phyloP scores from a whole-genome alignment of 2,113 vertebrate genomes.

The Hippocampus comes region DNA sequence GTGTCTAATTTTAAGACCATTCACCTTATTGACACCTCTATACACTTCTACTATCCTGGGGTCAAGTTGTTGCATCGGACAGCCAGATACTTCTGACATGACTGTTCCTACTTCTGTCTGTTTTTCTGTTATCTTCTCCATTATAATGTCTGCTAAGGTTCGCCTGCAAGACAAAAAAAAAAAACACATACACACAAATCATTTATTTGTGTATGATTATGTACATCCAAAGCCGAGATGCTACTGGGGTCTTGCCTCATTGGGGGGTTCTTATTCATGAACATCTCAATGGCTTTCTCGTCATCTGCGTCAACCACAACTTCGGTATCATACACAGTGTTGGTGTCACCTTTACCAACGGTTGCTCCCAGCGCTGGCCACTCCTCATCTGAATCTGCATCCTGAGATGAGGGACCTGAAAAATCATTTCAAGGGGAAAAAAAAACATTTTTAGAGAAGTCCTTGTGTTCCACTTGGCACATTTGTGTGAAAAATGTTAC shows the following conservation, averaged over 20 bases:
- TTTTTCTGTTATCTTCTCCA: conserved; percentile 98
- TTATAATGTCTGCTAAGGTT: conserved; percentile 92
- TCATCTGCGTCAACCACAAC: conserved; percentile 82
- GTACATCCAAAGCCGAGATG: background rate
- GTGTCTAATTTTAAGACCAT: background rate
- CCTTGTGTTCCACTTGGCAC: background rate
- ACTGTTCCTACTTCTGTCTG: conserved; percentile 90
- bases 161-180: conserved; percentile 65
- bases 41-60: conserved; percentile 89
- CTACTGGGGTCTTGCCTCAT: conserved; percentile 71
- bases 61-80: conserved; percentile 84
- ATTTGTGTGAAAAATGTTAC: background rate
- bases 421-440: background rate
- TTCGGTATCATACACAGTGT: conserved; percentile 60
- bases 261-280: conserved; percentile 94
- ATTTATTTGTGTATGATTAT: background rate
- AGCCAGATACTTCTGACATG: conserved; percentile 85
- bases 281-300: conserved; percentile 89
- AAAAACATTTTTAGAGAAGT: background rate
- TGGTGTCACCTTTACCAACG: conserved; percentile 60
- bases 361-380: conserved; percentile 81
- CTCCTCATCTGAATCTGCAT: conserved; percentile 84
- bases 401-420: conserved; percentile 65
- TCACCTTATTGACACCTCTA: conserved; percentile 85
- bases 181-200: conserved; percentile 3